These are phyloP conservation scores for Scolopax mira DNA, from an alignment of 2,113 vertebrate genomes.

Conservation along the genomic window DNA sequence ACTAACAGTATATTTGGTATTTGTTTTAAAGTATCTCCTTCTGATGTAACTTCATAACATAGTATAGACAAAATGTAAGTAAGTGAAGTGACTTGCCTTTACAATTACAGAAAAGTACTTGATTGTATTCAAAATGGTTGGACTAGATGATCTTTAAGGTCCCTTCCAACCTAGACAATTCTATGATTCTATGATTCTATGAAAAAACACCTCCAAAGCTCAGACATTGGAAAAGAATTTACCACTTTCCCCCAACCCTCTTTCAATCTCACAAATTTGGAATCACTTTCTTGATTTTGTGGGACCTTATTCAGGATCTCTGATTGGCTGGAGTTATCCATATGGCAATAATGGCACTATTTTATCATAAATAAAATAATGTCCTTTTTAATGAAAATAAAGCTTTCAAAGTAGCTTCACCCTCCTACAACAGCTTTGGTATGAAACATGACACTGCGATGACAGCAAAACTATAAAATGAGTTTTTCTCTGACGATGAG, in stretches of 20 bases:
- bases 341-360: neutral
- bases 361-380: neutral
- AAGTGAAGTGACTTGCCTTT: neutral
- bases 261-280: neutral
- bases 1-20: neutral
- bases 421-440: neutral
- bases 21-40: neutral
- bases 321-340: neutral
- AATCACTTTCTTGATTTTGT: neutral
- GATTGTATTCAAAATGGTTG: neutral
- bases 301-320: neutral
- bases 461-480: neutral
- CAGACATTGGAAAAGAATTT: neutral
- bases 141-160: too few relatives aligned
- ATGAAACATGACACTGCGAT: neutral
- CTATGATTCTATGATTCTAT: too few relatives aligned
- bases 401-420: neutral
- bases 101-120: neutral
- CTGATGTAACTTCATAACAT: neutral
- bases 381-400: neutral
- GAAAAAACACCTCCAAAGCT: neutral
- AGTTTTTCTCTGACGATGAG: neutral
- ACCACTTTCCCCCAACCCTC: rapidly evolving
- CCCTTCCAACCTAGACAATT: too few relatives aligned
- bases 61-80: neutral